Percentiles rank a stretch among this genome's conserved stretches.
These are phyloP conservation scores for Labeo catla DNA, from an alignment of 2,113 vertebrate genomes.

Conservation along the genomic window DNA sequence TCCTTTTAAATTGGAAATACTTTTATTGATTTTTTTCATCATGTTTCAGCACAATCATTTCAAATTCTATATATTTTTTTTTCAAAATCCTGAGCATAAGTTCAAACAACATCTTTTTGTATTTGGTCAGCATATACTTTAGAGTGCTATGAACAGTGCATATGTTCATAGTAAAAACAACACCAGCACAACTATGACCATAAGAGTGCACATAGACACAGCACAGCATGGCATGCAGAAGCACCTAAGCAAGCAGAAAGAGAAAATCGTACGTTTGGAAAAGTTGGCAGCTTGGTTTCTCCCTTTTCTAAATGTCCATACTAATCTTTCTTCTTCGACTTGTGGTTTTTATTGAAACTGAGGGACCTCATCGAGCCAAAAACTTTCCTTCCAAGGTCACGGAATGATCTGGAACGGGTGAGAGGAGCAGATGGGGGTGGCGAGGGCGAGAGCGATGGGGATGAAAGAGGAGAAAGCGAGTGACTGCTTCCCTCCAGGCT, in stretches of 20 bases:
- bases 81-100: conserved; percentile 78
- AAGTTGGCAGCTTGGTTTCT: conserved; percentile 47
- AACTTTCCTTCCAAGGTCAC: conserved; percentile 79
- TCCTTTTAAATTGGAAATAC: conserved; percentile 41
- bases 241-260: conserved; percentile 61
- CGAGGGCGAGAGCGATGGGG: conserved; percentile 77
- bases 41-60: conserved; percentile 62
- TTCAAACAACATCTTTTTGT: conserved; percentile 68
- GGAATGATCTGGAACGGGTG: conserved; percentile 78
- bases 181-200: conserved; percentile 67
- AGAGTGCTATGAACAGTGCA: conserved; percentile 63
- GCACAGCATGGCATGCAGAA: conserved; percentile 77
- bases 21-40: conserved; percentile 70
- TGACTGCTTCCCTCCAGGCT: conserved; percentile 77
- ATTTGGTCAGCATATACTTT: conserved; percentile 74
- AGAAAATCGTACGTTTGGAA: conserved; percentile 21
- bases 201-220: conserved; percentile 67
- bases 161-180: conserved; percentile 65
- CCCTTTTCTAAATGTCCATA: conserved; percentile 31
- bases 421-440: conserved; percentile 71
- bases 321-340: conserved; percentile 75
- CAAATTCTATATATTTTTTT: conserved; percentile 60
- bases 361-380: conserved; percentile 81
- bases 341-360: conserved; percentile 74
- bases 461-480: conserved; percentile 77